Base-by-base conservation (phyloP, 92 coral and sea anemone species). In the Anthopleura xanthogrammica region DNA sequence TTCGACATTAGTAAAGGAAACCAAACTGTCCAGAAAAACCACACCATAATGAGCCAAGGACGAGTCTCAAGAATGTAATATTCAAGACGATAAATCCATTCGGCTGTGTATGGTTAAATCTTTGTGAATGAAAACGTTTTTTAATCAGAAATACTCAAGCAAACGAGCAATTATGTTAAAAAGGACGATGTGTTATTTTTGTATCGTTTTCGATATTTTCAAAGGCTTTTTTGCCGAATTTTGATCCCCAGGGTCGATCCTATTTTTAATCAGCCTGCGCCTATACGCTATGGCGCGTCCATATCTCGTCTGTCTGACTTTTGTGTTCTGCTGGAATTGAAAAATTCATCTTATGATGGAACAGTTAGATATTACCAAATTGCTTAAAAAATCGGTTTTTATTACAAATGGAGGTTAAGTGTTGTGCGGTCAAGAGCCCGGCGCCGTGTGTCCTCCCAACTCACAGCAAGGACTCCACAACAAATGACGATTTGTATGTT, bases 331-430 rank as follows among this genome's bases (percentile, higher is more conserved):
- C 16, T 68, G 17, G 29, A 68, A 29, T 68, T 36, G 17, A 29
- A 68, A 68, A 9, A 5, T 62, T 68, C 74, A 23, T 68, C 41
- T 68, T 42, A 4, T 24, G 43, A 24, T 36, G 46, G 74, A 68
- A 68, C 74, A 68, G 41, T 11, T 68, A 16, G 22, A 23, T 23
- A 68, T 68, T 68, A 68, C 36, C 74, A 68, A 29, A 29, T 20
- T 68, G 74, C 46, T 68, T 68, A 1, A 68, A 64, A 68, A 24
- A 3, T 23, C 7, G 41, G 74, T 9, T 68, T 68, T 36, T 68
- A 79, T 65, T 2, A 20, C 64, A 57, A 79, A 79, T 57, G 71
- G 55, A 60, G 82, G 82, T 79, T 79, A 79, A 79, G 82, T 65
- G 82, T 56, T 79, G 16, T 36, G 71, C 54, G 62, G 71, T 79